Base-by-base conservation (phyloP, 2,113 vertebrate species). In the Nyctibius bracteatus region DNA sequence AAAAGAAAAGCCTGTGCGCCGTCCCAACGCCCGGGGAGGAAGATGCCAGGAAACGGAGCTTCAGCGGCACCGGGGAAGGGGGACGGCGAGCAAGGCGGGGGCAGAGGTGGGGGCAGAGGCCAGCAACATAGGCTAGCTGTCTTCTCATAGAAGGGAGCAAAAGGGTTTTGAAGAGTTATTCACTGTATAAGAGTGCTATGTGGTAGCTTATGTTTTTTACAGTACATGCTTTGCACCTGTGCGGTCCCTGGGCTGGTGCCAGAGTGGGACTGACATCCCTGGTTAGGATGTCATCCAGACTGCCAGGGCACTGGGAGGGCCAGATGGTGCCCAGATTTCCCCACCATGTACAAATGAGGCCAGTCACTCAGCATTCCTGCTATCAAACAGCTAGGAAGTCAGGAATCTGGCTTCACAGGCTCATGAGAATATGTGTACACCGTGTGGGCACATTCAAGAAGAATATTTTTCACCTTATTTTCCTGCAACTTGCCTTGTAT, bases 21-120 rank as follows among this genome's bases (percentile, higher is more conserved):
- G 8, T 3, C 15, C 5, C 1, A 7, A 4, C 1, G 0, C 0
- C 4, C 1, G 7, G 19, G 21, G 52, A 3, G 4, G 1, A 12
- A 14, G 6, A 5, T 3, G 12, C 9, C 3, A 14, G 8, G 14
- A 20, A 35, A 13, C 12, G 43, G 43, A 20, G 8, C 4, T 19
- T 4, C 12, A 2, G 10, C 2, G 30, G 2, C 3, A 7, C 10
- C 28, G n/a, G 8, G 8, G 3, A 7, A 0, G 24, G 3, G 18
- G 22, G 3, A 5, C 0, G 1, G 23, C 8, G 31, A 20, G 25
- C 6, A 59, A 24, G 19, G 19, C 21, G 9, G 20, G 8, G 10
- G 7, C 23, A 8, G 54, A 30, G 13, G 1, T 12, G 7, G 31
- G 22, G 52, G 43, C 44, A 43, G 33, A 4, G 24, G 8, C 52